phyloP scores from a whole-genome alignment of 2,113 vertebrate genomes.

The Neotoma lepida region DNA sequence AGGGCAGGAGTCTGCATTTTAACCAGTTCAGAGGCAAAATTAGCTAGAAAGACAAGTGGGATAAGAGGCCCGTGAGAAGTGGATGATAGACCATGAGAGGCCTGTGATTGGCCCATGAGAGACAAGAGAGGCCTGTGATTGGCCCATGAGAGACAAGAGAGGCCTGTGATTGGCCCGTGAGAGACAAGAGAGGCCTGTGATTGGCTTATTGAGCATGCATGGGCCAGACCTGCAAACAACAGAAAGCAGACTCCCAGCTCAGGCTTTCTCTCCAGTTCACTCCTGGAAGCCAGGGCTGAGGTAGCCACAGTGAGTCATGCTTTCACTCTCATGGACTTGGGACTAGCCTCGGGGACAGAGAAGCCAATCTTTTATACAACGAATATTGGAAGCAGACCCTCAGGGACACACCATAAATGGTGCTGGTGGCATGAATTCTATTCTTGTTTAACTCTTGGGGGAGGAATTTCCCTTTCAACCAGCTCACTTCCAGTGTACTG shows the following conservation, averaged over 20 bases:
- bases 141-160: background rate
- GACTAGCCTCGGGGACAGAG: background rate
- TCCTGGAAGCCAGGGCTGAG: background rate
- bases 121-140: background rate
- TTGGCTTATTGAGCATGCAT: background rate
- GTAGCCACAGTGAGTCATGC: background rate
- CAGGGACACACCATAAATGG: background rate
- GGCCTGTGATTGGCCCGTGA: background rate
- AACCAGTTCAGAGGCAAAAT: background rate
- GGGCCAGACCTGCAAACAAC: background rate
- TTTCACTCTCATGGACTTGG: background rate
- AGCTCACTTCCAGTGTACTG: background rate
- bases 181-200: background rate
- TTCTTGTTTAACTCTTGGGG: slow-evolving; percentile 6
- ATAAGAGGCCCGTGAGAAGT: background rate
- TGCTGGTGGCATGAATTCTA: background rate
- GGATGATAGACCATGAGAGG: too few species aligned
- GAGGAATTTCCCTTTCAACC: background rate
- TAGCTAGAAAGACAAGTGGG: background rate
- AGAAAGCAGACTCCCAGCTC: background rate
- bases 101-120: background rate
- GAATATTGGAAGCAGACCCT: background rate
- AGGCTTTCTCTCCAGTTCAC: background rate
- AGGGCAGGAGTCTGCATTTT: background rate
- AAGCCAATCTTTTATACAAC: background rate